Conservation (phyloP, 1,140 invertebrate species). For the Microplitis demolitor region DNA sequence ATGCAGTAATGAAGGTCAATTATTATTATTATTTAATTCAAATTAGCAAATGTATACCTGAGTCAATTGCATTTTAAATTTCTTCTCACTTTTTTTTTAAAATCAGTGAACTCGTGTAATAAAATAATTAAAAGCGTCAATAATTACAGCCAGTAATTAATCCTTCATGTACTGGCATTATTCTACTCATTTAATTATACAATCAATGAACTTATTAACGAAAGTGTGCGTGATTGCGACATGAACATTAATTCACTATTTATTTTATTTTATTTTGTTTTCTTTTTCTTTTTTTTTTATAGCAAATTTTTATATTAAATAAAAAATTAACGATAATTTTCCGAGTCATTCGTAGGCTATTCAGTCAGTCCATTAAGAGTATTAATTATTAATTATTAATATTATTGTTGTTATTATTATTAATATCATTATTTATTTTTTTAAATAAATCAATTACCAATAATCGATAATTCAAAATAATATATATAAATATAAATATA, state of each 20-base stretch:
- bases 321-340: background rate
- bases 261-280: too few relatives aligned
- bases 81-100: too few relatives aligned
- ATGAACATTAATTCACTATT: background rate
- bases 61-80: too few relatives aligned
- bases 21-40: too few relatives aligned
- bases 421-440: too few relatives aligned
- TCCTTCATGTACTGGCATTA: background rate
- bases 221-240: background rate
- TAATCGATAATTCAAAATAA: too few relatives aligned
- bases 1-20: background rate
- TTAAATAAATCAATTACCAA: too few relatives aligned
- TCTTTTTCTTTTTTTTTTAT: background rate
- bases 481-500: too few relatives aligned
- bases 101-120: background rate
- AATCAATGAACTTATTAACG: slow-evolving; percentile 4
- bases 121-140: background rate
- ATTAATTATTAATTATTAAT: background rate
- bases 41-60: too few relatives aligned
- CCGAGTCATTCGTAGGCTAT: slow-evolving; percentile 7
- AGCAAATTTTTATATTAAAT: background rate
- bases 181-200: background rate
- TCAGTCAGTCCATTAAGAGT: background rate
- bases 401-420: too few relatives aligned
- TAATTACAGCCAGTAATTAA: too few relatives aligned